These are phyloP conservation scores for Spodoptera litura DNA, from an alignment of 1,140 invertebrate genomes.

Conservation along the genomic window DNA sequence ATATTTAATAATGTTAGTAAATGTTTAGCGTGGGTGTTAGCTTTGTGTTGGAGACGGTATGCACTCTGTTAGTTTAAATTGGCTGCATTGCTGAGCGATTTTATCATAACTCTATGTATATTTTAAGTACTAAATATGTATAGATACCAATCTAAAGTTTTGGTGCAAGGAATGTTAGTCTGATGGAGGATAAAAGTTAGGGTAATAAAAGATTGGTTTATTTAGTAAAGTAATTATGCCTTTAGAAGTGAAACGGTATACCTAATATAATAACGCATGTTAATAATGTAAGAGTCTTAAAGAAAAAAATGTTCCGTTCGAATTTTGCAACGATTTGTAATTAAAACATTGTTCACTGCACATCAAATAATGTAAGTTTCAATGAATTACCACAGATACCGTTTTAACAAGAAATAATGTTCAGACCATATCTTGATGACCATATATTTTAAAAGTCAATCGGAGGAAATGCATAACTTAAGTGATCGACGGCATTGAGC, in stretches of 20 bases:
- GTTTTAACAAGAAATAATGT: slow-evolving; percentile 16
- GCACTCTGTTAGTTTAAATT: neutral
- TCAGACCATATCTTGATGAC: slow-evolving; percentile 15
- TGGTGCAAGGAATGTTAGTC: too few relatives aligned
- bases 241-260: too few relatives aligned
- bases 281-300: too few relatives aligned
- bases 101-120: neutral
- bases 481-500: slow-evolving; percentile 21
- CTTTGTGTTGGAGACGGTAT: neutral
- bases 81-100: neutral
- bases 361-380: neutral
- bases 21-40: slow-evolving; percentile 30
- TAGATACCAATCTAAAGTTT: neutral
- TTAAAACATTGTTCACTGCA: neutral
- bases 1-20: slow-evolving; percentile 26
- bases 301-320: neutral
- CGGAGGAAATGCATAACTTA: slow-evolving; percentile 17
- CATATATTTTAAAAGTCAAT: slow-evolving; percentile 28
- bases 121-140: neutral
- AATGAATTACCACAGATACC: neutral
- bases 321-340: slow-evolving; percentile 2
- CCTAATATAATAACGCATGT: too few relatives aligned
- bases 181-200: too few relatives aligned
- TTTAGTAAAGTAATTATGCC: too few relatives aligned
- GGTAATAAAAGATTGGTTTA: too few relatives aligned